Evolutionary conservation across 2,797 vertebrate genomes (phyloP), one percentile per base, ranked within the genome.

Genomic region (Pygocentrus nattereri): DNA sequence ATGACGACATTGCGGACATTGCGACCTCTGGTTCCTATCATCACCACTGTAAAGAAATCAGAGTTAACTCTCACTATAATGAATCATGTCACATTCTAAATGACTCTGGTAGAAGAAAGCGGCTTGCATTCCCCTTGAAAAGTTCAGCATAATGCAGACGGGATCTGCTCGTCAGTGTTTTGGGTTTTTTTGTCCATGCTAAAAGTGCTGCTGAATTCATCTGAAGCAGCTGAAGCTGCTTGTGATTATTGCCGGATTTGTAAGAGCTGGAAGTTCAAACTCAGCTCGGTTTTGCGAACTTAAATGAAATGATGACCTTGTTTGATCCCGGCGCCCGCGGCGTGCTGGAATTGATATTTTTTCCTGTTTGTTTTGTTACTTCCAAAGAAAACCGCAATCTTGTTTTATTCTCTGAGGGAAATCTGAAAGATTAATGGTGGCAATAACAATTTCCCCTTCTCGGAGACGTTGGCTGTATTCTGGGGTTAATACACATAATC

Each of bases 381-480:
- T 72, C 70, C 38, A 76, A 59, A 11, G 25, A 25, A 72, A 76
- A 74, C 76, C 69, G 49, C 50, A 38, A 50, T 34, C 49, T 65
- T 47, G 77, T 71, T 70, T 71, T 70, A 61, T 54, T 58, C 56
- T 38, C 77, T 31, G 64, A 38, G 27, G 75, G 34, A 80, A 79
- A 76, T 76, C 61, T 80, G 59, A 80, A 83, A 72, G 64, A 83
- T 79, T 80, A 76, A 83, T 83, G 65, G 58, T 59, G 56, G 75
- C 78, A 76, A 62, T 80, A 65, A 76, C 70, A 72, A 72, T 72
- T 54, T 54, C 49, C 50, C 1, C 49, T 18, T 27, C 25, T 70
- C 25, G 61, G 13, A 19, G 73, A 71, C 27, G 65, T 65, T 65
- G 50, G 6, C 49, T 25, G 34, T 44, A 23, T n/a, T 72, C 34